Evolutionary conservation across 2,888 invertebrate species (phyloP).

Genomic region (Chrysodeixis includens): DNA sequence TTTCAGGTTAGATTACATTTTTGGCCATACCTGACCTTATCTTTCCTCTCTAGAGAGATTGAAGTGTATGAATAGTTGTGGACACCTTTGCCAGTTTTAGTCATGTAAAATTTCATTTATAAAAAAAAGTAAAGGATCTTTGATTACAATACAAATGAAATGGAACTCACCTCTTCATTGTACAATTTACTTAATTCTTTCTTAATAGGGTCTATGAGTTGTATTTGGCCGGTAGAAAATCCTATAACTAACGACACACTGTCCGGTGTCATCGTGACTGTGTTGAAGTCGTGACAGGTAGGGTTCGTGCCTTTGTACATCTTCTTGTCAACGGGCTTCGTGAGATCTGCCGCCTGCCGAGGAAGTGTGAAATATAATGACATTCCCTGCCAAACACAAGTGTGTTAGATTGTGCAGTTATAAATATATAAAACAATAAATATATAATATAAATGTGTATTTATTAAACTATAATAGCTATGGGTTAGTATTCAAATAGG

Average conservation of each 20-base stretch:
- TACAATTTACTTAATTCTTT: constrained; percentile 98
- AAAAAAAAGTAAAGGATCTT: too few relatives aligned
- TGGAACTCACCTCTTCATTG: constrained; percentile 96
- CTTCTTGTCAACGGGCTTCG: constrained; percentile 99
- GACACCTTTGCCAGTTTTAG: too few relatives aligned
- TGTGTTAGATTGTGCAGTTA: constrained; percentile 31
- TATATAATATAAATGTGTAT: background rate
- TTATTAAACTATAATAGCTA: constrained; percentile 4
- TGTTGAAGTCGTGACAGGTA: constrained; percentile 99
- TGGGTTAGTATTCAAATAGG: background rate
- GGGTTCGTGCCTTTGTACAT: constrained; percentile 99
- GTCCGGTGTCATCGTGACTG: constrained; percentile 93
- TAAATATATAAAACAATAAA: background rate
- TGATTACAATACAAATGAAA: too few relatives aligned
- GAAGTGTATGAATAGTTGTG: too few relatives aligned
- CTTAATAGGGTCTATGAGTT: constrained; percentile 98
- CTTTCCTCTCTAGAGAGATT: too few relatives aligned
- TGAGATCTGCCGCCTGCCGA: constrained; percentile 96
- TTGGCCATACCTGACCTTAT: too few relatives aligned
- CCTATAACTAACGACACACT: constrained; percentile 98
- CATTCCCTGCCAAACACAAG: constrained; percentile 51
- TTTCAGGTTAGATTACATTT: too few relatives aligned
- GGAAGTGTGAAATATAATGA: constrained; percentile 51
- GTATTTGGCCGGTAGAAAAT: constrained; percentile 99
- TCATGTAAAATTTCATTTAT: too few relatives aligned